These are phyloP conservation scores for Lycocorax pyrrhopterus DNA, from an alignment of 2,113 vertebrate species.

Conservation along the genomic window DNA sequence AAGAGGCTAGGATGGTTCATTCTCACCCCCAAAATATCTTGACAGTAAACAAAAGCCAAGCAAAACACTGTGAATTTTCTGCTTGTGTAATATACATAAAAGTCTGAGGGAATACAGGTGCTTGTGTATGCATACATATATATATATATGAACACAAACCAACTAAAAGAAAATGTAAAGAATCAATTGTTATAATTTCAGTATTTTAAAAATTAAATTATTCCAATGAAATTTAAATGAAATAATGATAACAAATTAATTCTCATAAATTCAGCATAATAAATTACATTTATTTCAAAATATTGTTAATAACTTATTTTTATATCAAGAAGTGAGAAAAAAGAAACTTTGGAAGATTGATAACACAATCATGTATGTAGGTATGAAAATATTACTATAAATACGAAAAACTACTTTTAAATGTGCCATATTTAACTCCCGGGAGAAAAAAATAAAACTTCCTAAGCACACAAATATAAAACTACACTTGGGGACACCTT, in stretches of 20 bases:
- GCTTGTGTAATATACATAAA: neutral
- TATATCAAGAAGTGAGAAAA: neutral
- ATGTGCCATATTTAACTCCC: neutral
- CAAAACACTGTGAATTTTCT: neutral
- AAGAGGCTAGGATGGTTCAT: neutral
- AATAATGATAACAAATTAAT: neutral
- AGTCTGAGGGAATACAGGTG: neutral
- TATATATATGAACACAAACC: neutral
- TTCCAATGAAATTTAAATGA: neutral
- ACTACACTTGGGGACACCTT: neutral
- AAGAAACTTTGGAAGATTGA: neutral
- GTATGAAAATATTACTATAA: neutral
- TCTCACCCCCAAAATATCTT: fast-evolving
- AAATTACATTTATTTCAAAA: neutral
- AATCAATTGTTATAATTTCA: neutral
- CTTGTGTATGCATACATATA: neutral
- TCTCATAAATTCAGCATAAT: neutral
- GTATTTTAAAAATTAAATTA: neutral
- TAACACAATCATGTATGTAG: neutral
- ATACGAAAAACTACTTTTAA: neutral
- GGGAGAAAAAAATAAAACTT: neutral
- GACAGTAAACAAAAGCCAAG: neutral
- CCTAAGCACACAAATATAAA: neutral
- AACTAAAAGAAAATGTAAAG: neutral
- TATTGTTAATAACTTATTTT: neutral